A percentile compares a stretch with the other conserved stretches of the same genome.
phyloP scores from a whole-genome alignment of 1,140 invertebrate species.

The Bathynomus jamesi region DNA sequence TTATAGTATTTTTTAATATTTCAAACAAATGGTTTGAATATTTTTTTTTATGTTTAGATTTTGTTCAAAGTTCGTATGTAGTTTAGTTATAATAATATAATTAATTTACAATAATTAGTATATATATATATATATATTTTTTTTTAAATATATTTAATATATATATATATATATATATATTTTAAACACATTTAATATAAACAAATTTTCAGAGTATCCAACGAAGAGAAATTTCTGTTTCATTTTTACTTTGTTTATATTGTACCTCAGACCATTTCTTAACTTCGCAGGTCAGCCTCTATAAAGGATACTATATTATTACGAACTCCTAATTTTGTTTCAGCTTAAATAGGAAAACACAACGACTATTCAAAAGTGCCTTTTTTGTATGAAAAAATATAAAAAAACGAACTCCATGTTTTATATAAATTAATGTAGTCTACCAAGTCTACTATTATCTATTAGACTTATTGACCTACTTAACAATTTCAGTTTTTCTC shows the following conservation, averaged over 20 bases:
- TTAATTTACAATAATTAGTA: neutral
- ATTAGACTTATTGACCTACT: neutral
- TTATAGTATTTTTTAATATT: neutral
- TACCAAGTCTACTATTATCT: no score
- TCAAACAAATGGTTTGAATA: neutral
- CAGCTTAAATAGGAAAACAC: neutral
- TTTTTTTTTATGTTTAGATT: no score
- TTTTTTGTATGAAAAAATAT: neutral
- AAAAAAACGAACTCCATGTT: neutral
- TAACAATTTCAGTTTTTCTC: neutral
- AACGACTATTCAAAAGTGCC: neutral
- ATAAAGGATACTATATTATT: neutral
- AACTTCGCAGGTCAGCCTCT: neutral
- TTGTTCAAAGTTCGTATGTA: no score
- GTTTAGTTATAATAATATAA: neutral
- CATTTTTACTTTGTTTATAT: neutral
- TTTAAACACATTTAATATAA: neutral
- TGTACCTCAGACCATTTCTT: neutral
- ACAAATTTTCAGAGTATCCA: neutral
- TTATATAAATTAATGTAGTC: neutral
- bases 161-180: constrained; percentile 2
- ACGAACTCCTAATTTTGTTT: neutral
- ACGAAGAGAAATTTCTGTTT: neutral
- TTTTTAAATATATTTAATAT: neutral
- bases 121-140: neutral